phyloP scores from a whole-genome alignment of 92 coral and sea anemone species.

The Pocillopora grandis region DNA sequence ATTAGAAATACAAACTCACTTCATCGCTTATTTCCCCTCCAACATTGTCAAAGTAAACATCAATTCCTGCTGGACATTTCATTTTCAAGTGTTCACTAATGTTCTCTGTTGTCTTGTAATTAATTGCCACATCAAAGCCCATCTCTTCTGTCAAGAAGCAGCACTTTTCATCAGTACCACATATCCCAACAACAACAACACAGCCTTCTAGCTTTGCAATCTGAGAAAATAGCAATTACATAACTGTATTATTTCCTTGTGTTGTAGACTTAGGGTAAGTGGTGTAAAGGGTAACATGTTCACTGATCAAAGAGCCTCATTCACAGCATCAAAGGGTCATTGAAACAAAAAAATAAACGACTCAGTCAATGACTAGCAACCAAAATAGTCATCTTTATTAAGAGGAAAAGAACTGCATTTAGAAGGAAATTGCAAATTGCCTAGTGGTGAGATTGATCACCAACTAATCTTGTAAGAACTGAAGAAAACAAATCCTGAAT shows the following conservation, averaged over 20 bases:
- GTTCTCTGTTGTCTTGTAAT: slow-evolving; percentile 72
- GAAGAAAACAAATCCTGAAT: too few relatives aligned
- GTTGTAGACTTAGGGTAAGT: background rate
- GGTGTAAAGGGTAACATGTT: background rate
- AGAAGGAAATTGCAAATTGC: too few relatives aligned
- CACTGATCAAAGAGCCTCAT: too few relatives aligned
- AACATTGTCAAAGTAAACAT: slow-evolving; percentile 94
- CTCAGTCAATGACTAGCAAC: too few relatives aligned
- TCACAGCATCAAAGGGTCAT: too few relatives aligned
- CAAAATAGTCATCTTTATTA: too few relatives aligned
- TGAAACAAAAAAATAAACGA: too few relatives aligned
- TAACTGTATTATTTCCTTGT: background rate
- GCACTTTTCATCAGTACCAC: slow-evolving; percentile 94
- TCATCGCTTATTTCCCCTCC: slow-evolving; percentile 87
- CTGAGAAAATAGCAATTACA: slow-evolving; percentile 18
- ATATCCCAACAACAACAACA: slow-evolving; percentile 81
- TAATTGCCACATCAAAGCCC: slow-evolving; percentile 86
- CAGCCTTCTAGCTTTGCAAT: slow-evolving; percentile 85
- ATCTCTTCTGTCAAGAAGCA: slow-evolving; percentile 65
- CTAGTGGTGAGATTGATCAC: too few relatives aligned
- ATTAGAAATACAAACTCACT: slow-evolving; percentile 32
- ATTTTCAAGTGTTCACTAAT: slow-evolving; percentile 48
- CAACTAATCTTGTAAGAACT: too few relatives aligned
- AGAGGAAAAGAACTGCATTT: too few relatives aligned
- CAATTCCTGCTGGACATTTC: slow-evolving; percentile 77